A percentile compares a stretch with the other conserved stretches of the same genome.
These are phyloP conservation scores for Pelochelys cantorii DNA, from an alignment of 2,797 vertebrate genomes.

Conservation along the genomic window DNA sequence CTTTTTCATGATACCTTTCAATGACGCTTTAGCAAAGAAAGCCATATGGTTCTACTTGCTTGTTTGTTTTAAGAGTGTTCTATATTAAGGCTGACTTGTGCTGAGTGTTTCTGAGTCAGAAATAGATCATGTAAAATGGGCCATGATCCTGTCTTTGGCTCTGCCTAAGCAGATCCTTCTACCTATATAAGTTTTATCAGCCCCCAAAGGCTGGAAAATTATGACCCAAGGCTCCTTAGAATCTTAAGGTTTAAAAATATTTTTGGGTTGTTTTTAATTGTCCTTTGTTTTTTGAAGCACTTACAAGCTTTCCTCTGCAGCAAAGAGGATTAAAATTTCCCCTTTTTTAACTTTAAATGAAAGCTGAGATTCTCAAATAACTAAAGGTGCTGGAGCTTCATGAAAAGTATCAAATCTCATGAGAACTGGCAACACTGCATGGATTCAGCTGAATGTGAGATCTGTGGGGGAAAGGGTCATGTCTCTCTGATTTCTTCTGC, in stretches of 20 bases:
- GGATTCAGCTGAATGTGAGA: background rate
- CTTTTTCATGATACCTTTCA: background rate
- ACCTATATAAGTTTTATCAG: background rate
- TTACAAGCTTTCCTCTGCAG: background rate
- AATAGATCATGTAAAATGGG: background rate
- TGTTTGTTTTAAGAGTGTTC: background rate
- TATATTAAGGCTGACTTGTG: background rate
- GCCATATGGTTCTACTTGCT: background rate
- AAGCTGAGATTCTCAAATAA: background rate
- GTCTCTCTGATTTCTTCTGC: background rate
- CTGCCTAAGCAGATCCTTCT: background rate
- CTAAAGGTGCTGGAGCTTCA: background rate
- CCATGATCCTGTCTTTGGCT: background rate
- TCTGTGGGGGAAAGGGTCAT: background rate
- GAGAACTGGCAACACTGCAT: background rate
- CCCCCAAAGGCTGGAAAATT: background rate
- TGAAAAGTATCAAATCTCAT: background rate
- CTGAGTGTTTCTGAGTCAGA: background rate
- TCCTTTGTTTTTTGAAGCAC: background rate
- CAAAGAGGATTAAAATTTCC: background rate
- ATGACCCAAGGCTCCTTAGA: background rate
- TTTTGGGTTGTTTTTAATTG: background rate
- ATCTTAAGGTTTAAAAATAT: background rate
- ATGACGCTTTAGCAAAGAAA: background rate
- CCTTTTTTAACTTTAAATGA: background rate